Percentiles rank a stretch among this genome's conserved stretches.
These are phyloP conservation scores for Altica lythri DNA, from an alignment of 2,888 invertebrate genomes.

Conservation along the genomic window DNA sequence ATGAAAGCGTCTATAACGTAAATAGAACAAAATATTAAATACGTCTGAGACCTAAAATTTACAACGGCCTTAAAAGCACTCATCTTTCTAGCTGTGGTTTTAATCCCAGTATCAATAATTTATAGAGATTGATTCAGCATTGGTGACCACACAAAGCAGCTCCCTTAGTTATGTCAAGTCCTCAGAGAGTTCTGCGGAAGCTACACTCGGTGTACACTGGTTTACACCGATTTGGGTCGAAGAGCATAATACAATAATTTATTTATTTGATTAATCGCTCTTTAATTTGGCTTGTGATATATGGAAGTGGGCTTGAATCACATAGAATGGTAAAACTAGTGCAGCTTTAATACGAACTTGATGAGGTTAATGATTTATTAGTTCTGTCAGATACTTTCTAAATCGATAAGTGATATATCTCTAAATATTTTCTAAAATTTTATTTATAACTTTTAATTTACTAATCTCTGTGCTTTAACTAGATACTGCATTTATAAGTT, in stretches of 20 bases:
- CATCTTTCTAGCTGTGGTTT: conserved; percentile 11
- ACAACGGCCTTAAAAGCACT: no score
- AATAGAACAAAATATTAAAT: no score
- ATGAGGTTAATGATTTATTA: not conserved
- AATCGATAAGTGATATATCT: no score
- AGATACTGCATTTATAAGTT: no score
- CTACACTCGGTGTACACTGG: no score
- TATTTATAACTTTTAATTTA: no score
- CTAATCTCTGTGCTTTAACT: no score
- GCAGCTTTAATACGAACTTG: not conserved
- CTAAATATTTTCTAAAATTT: no score
- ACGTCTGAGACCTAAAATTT: no score
- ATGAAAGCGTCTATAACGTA: no score
- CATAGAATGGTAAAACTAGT: not conserved
- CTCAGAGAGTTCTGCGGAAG: not conserved
- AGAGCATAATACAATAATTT: conserved; percentile 14
- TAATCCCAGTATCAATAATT: conserved; percentile 13
- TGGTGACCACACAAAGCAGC: conserved; percentile 2
- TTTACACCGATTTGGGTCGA: no score
- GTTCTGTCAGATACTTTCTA: no score
- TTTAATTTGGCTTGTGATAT: conserved; percentile 20
- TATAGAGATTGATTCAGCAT: conserved; percentile 20
- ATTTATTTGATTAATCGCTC: conserved; percentile 23
- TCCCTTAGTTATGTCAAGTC: conserved; percentile 14
- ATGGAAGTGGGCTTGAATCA: conserved; percentile 6